Base-by-base conservation (phyloP, 1,140 invertebrate genomes). In the Oryctes rhinoceros region DNA sequence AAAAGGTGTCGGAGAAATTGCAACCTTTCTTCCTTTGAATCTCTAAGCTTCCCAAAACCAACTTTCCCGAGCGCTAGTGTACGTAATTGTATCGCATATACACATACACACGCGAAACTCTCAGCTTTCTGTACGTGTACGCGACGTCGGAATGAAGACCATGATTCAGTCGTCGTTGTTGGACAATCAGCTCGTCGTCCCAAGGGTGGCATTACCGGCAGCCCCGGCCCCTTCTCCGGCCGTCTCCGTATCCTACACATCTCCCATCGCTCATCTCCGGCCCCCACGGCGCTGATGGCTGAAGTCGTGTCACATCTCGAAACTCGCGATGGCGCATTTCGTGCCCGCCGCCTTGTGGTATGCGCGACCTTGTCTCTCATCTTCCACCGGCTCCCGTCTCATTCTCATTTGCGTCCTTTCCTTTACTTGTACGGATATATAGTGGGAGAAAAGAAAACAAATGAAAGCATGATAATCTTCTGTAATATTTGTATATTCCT, bases 201-300 rank as follows among this genome's bases (percentile, higher is more conserved):
- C 83, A 53, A 35, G 83, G 79, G 83, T 78, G 74, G 80, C 83
- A 82, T 83, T 83, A 83, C 65, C 7, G 24, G 76, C 79, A 9
- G 65, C 79, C 62, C 80, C 77, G 80, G 67, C 82, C 76, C 82
- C 80, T 82, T 81, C 80, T 77, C 78, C 83, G 76, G 18, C 3
- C 24, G 13, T 71, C 13, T 30, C 65, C 15, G 53, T 59, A n/a
- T 7, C n/a, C 53, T 13, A 44, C 39, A 5, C 53, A 7, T 59
- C 53, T 59, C n/a, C 82, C 83, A 83, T 83, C 83, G 81, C 81
- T 83, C 83, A 83, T 83, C 81, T 83, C 79, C 49, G 65, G 7
- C 15, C 18, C 15, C 15, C 6, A 15, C 15, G 15, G 53, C 18
- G 15, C 53, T 18, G 18, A 18, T 18, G 9, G 53, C 39, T 44